phyloP scores from a whole-genome alignment of 2,888 invertebrate species.

The Oscheius myriophilus region DNA sequence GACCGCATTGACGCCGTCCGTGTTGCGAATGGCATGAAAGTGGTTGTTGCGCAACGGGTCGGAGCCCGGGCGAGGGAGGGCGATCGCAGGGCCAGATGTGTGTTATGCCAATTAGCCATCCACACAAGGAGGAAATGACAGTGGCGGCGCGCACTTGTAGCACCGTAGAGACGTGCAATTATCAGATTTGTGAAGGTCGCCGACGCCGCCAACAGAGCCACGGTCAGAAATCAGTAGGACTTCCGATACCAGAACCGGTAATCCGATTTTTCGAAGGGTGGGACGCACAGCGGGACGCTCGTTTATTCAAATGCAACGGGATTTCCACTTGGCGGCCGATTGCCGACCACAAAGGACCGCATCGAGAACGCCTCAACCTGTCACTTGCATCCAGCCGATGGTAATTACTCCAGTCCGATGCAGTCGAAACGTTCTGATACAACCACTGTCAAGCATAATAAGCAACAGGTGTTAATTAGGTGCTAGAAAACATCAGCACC shows the following conservation, averaged over 20 bases:
- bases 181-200: constrained; percentile 27
- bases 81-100: constrained; percentile 24
- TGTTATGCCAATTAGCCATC: constrained; percentile 30
- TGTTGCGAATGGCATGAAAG: neutral
- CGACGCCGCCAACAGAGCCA: constrained; percentile 11
- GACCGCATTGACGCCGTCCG: neutral
- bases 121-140: constrained; percentile 29
- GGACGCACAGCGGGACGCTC: too few relatives aligned
- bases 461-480: too few relatives aligned
- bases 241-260: too few relatives aligned
- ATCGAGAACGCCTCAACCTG: constrained; percentile 4
- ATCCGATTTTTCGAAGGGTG: too few relatives aligned
- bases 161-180: constrained; percentile 22
- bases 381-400: constrained; percentile 3
- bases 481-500: too few relatives aligned
- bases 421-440: too few relatives aligned
- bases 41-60: constrained; percentile 16
- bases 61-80: constrained; percentile 7
- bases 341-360: neutral
- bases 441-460: too few relatives aligned
- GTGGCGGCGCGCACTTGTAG: constrained; percentile 32
- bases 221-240: too few relatives aligned
- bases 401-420: constrained; percentile 6
- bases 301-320: too few relatives aligned
- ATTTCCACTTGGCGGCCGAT: too few relatives aligned